Conservation (phyloP, 37 sponge, comb jelly and placozoan species). For the Diacarnus erythraeanus region DNA sequence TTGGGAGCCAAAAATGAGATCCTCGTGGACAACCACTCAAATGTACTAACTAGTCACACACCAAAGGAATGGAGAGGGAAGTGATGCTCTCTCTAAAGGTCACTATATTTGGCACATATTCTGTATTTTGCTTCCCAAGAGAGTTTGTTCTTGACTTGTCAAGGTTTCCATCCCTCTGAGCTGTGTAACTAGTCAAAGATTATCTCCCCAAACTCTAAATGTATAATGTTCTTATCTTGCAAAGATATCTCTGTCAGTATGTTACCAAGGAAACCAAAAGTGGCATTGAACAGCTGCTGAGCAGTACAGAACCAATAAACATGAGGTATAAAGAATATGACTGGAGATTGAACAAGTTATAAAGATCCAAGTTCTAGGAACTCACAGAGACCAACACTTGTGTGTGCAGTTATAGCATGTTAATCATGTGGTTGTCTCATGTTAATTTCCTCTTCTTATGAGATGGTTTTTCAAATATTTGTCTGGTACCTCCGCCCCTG, state of each 20-base stretch:
- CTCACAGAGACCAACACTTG: neutral
- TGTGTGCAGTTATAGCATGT: neutral
- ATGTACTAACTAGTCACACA: no score
- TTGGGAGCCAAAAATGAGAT: no score
- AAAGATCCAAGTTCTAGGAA: neutral
- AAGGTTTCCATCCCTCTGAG: no score
- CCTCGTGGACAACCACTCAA: no score
- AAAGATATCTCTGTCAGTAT: neutral
- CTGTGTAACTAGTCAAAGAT: neutral
- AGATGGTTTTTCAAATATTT: slow-evolving; percentile 85
- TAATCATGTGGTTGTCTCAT: neutral
- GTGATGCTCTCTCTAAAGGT: no score
- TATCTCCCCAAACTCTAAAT: no score
- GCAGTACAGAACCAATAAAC: slow-evolving; percentile 8
- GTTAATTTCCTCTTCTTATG: slow-evolving; percentile 68
- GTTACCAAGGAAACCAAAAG: neutral
- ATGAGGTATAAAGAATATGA: slow-evolving; percentile 59
- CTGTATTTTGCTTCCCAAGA: no score
- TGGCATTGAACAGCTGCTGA: slow-evolving; percentile 36
- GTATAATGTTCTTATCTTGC: neutral
- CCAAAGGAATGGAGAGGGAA: no score
- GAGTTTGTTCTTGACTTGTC: no score
- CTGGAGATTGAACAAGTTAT: slow-evolving; percentile 76
- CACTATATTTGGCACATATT: no score
- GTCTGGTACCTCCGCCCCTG: slow-evolving; percentile 83